A percentile compares a stretch with the other conserved stretches of the same genome.
phyloP scores from a whole-genome alignment of 2,797 vertebrate genomes.

The Prunella strophiata region DNA sequence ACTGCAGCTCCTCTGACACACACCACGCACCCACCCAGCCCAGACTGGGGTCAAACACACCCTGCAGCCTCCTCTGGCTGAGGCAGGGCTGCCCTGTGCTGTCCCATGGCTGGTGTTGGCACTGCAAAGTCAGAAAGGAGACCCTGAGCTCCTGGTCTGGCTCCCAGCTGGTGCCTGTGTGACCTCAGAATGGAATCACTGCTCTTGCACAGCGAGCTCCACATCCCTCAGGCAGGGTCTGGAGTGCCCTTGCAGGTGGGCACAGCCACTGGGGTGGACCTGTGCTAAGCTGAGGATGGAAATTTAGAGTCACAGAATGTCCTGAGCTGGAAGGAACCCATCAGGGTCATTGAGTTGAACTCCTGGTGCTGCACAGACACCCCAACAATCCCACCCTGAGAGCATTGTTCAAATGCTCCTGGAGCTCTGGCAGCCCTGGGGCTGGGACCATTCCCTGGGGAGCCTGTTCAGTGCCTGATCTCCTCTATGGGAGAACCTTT shows the following conservation, averaged over 20 bases:
- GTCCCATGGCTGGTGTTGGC: not conserved
- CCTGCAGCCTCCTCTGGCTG: not conserved
- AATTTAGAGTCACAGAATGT: not conserved
- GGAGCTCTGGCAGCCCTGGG: not conserved
- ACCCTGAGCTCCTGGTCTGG: not conserved
- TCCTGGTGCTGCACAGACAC: not conserved
- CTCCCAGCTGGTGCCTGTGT: not conserved
- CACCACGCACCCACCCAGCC: rapidly evolving
- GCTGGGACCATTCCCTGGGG: rapidly evolving
- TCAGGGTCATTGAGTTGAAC: rapidly evolving
- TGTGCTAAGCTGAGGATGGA: not conserved
- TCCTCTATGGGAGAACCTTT: not conserved
- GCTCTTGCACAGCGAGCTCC: not conserved
- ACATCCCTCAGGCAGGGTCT: not conserved
- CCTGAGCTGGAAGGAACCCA: not conserved
- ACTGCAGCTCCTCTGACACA: not conserved
- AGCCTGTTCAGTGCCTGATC: rapidly evolving
- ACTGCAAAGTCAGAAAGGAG: not conserved
- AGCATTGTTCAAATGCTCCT: rapidly evolving
- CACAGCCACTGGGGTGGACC: not conserved
- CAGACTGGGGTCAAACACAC: not conserved
- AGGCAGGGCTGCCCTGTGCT: not conserved
- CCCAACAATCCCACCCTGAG: not conserved
- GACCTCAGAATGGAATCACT: not conserved
- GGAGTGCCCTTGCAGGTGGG: not conserved